Evolutionary conservation across 2,888 invertebrate genomes (phyloP), one percentile per base, ranked within the genome.

Genomic region (Tipula unca): DNA sequence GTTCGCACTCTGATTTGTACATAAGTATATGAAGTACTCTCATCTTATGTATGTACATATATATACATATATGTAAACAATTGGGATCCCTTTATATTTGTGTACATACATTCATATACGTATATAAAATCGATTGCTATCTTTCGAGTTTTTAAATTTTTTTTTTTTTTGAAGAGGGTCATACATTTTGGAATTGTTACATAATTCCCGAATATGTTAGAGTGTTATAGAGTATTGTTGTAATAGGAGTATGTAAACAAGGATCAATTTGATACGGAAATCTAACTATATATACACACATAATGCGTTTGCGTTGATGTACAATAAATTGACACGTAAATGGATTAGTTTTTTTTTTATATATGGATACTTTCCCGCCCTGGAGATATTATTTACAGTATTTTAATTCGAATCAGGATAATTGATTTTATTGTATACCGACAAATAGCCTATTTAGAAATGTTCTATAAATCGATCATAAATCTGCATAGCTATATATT

Each of bases 161-260:
- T 32, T 25, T 69, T 25, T 69, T 3, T 69, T 13, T 69, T 69
- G 69, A 25, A 69, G 69, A 69, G 69, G 69, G 69, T 69, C 69
- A 69, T 69, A 69, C 25, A 69, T 69, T 25, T 69, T 25, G 69
- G 17, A 48, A 69, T 69, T 69, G 69, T 69, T 69, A 69, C 69
- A 69, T 69, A 20, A 69, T 25, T 69, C 25, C 25, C 2, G 25
- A 25, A 69, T 25, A 69, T 25, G 25, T 20, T 69, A 69, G 25
- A 69, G 8, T 69, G 69, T 32, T 32, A 32, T n/a, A n/a, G 6
- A 32, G 5, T 69, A 69, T 69, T 69, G 69, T 69, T 69, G 69
- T 69, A 69, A 69, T 69, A 69, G 69, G 69, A 69, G 69, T 69
- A 25, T 69, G 69, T 69, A 69, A 69, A 69, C 69, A 69, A 69